These are phyloP conservation scores for Cynopterus sphinx DNA, from an alignment of 2,797 vertebrate species.

Conservation along the genomic window DNA sequence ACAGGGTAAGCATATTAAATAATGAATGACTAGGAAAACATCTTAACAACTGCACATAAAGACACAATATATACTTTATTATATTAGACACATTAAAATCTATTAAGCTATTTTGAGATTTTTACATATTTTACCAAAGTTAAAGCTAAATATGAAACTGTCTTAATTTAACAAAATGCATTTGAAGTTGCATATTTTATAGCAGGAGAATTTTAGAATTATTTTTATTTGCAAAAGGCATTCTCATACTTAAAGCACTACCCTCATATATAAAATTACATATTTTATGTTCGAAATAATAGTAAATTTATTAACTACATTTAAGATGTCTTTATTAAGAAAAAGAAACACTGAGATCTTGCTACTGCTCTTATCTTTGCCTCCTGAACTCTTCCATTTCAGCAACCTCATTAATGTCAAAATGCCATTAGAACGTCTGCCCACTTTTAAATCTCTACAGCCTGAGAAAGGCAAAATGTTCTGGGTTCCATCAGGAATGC, in stretches of 20 bases:
- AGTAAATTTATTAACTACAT: conserved; percentile 76
- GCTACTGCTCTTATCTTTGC: conserved; percentile 82
- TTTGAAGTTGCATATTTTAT: background rate
- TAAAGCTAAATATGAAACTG: background rate
- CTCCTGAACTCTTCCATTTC: conserved; percentile 82
- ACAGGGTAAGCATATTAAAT: conserved; percentile 87
- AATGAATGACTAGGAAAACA: conserved; percentile 82
- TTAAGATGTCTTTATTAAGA: conserved; percentile 76
- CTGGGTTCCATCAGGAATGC: conserved; percentile 66
- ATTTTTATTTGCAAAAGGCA: conserved; percentile 30
- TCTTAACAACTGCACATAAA: conserved; percentile 55
- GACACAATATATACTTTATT: background rate
- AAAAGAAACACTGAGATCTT: conserved; percentile 66
- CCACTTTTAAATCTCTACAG: conserved; percentile 63
- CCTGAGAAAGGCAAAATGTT: conserved; percentile 56
- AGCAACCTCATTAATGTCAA: conserved; percentile 83
- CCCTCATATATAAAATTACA: background rate
- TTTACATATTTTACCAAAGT: background rate
- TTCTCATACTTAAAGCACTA: background rate
- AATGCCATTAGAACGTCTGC: conserved; percentile 66
- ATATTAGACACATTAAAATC: background rate
- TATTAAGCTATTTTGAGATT: background rate
- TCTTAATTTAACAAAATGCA: background rate
- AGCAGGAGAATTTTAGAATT: background rate
- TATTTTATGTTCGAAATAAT: conserved; percentile 63